These are phyloP conservation scores for Tetheella fluctuosa DNA, from an alignment of 2,888 invertebrate genomes.

Conservation along the genomic window DNA sequence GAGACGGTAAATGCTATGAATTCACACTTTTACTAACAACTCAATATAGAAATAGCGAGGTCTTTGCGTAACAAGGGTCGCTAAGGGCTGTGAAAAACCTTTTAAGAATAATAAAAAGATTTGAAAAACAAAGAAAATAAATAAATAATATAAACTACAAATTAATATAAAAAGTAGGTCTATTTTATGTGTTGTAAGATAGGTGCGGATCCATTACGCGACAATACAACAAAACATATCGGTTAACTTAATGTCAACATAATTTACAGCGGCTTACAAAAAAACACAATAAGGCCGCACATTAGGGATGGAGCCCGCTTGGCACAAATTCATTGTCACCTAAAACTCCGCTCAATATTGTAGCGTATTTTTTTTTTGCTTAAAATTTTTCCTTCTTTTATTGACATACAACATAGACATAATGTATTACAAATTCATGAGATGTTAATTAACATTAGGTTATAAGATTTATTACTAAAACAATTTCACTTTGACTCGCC, in stretches of 20 bases:
- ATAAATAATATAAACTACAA: neutral
- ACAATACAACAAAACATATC: conserved; percentile 31
- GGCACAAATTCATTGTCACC: conserved; percentile 36
- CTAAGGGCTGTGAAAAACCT: neutral
- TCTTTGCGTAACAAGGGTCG: neutral
- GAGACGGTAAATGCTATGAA: conserved; percentile 22
- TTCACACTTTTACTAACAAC: conserved; percentile 1
- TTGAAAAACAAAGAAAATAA: no score
- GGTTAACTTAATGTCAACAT: conserved; percentile 29
- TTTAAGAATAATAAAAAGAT: neutral
- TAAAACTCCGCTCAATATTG: conserved; percentile 35
- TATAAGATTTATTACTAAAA: no score
- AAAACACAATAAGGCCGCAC: conserved; percentile 34
- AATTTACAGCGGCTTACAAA: conserved; percentile 26
- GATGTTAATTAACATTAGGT: no score
- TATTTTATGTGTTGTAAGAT: neutral
- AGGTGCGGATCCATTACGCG: neutral
- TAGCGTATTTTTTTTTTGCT: neutral
- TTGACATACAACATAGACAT: neutral
- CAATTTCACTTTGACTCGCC: no score
- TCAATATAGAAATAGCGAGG: conserved; percentile 4
- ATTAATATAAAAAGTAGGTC: conserved; percentile 3
- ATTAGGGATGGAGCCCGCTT: conserved; percentile 24
- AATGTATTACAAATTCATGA: neutral
- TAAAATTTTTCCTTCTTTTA: neutral